Conservation (phyloP, 2,888 invertebrate genomes). For the Euplexia lucipara region DNA sequence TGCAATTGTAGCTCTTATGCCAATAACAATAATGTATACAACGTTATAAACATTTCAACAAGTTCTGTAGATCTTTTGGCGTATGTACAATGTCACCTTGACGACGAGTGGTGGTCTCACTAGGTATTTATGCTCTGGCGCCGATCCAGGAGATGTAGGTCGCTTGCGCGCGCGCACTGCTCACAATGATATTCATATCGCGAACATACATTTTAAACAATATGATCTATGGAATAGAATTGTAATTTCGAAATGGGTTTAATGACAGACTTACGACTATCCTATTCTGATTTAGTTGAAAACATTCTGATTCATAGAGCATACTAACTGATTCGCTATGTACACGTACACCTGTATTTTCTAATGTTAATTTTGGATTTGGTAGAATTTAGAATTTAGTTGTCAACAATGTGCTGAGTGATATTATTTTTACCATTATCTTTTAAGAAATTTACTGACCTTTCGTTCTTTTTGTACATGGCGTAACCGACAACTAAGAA, state of each 20-base stretch:
- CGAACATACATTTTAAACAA: slow-evolving; percentile 66
- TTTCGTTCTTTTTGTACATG: neutral
- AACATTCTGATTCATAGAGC: slow-evolving; percentile 62
- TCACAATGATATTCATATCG: slow-evolving; percentile 65
- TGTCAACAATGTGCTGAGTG: slow-evolving; percentile 23
- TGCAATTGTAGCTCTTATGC: slow-evolving; percentile 42
- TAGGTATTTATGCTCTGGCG: slow-evolving; percentile 83
- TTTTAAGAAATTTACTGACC: slow-evolving; percentile 12
- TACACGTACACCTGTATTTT: slow-evolving; percentile 54
- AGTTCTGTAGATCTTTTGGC: slow-evolving; percentile 58
- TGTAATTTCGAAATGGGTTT: slow-evolving; percentile 46
- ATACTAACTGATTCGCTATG: slow-evolving; percentile 52
- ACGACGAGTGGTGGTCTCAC: slow-evolving; percentile 72
- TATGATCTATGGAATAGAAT: slow-evolving; percentile 64
- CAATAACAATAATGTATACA: slow-evolving; percentile 43
- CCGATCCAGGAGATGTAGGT: slow-evolving; percentile 82
- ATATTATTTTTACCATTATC: slow-evolving; percentile 9
- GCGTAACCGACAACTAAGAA: neutral
- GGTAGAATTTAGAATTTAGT: slow-evolving; percentile 8
- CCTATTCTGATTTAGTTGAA: slow-evolving; percentile 39
- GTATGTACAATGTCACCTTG: slow-evolving; percentile 82
- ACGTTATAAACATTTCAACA: slow-evolving; percentile 46
- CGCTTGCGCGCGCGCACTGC: slow-evolving; percentile 68
- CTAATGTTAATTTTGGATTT: slow-evolving; percentile 42
- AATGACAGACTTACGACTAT: slow-evolving; percentile 54